Evolutionary conservation across 2,797 vertebrate genomes (phyloP), one percentile per base, ranked within the genome.

Genomic region (Protonibea diacanthus): DNA sequence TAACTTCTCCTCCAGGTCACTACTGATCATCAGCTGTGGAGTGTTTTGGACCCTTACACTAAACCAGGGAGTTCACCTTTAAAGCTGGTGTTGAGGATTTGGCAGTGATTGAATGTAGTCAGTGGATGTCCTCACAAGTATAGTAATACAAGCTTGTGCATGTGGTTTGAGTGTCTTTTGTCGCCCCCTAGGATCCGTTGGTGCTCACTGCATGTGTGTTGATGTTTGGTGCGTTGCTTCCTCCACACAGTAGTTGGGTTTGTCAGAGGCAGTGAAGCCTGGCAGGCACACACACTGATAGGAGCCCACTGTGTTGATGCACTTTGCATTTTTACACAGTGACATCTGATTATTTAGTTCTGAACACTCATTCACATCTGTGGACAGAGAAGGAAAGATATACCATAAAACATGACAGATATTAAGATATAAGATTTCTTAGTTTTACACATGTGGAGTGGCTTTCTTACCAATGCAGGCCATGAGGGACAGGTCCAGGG

Each of bases 281-380:
- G 97, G 97, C 88, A 99, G 96, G 89, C 98, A 99, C 90, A 96
- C 86, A 61, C 98, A 99, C 76, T 93, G 96, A 86, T 97, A 99
- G 0, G 98, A 99, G 47, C 98, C 98, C 68, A 96, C 95, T 0
- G 97, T 99, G 94, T 99, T 99, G 86, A 99, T 96, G 93, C 98
- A 99, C 65, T 96, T 97, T 72, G 96, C 97, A 0, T 99, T 99
- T 93, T 96, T 98, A 95, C 98, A 99, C 85, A 99, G 94, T 3
- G 96, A 98, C 98, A 99, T 99, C 80, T 96, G 96, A 58, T 81
- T 96, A 95, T 99, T 99, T 78, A 99, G 92, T 89, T 99, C 98
- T 0, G 86, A 96, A 59, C 98, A 99, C 85, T 99, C 98, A 12
- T 99, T 97, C 52, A 99, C 97, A 88, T 99, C 98, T 99, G 95